phyloP scores from a whole-genome alignment of 2,797 vertebrate species.

The Coregonus ussuriensis region DNA sequence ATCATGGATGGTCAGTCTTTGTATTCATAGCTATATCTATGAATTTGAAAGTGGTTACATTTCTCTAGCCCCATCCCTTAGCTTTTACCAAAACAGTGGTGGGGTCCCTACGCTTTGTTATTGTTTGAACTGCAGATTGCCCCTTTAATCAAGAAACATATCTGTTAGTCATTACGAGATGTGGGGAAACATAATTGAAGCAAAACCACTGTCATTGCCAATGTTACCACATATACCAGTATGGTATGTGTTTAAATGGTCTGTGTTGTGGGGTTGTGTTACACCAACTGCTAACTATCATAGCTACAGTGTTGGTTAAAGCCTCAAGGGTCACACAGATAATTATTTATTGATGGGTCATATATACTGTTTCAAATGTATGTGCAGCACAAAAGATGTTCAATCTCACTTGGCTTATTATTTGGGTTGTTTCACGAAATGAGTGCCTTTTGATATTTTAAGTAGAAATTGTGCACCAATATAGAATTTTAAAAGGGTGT shows the following conservation, averaged over 20 bases:
- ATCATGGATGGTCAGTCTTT: no score
- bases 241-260: slow-evolving; percentile 8
- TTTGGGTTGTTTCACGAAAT: no score
- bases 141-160: slow-evolving; percentile 10
- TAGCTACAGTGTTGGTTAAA: slow-evolving; percentile 1
- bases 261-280: neutral
- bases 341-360: neutral
- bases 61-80: no score
- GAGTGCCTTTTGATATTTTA: no score
- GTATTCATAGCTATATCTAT: no score
- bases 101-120: no score
- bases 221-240: neutral
- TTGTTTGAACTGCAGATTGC: no score
- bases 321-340: slow-evolving; percentile 7
- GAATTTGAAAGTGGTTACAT: no score
- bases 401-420: neutral
- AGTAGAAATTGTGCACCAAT: no score
- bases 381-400: neutral
- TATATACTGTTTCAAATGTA: neutral
- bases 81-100: no score
- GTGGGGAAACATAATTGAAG: slow-evolving; percentile 16
- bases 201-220: slow-evolving; percentile 16
- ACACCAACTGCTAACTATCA: slow-evolving; percentile 8
- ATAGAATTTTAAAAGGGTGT: no score
- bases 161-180: slow-evolving; percentile 20